A percentile compares a stretch with the other conserved stretches of the same genome.
These are phyloP conservation scores for Ophion slaviceki DNA, from an alignment of 2,888 invertebrate genomes.

Conservation along the genomic window DNA sequence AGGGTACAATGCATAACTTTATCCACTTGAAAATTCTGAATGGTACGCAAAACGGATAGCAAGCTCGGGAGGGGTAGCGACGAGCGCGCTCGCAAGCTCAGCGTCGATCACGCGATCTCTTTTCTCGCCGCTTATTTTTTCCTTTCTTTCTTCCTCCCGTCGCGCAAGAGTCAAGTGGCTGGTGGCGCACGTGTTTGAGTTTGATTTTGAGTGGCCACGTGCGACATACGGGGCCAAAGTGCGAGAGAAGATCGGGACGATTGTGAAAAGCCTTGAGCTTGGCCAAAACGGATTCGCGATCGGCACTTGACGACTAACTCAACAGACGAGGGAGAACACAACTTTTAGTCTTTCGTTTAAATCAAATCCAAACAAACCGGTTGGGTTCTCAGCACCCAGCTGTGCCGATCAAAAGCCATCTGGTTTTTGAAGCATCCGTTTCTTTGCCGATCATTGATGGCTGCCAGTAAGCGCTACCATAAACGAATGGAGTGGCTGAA, in stretches of 20 bases:
- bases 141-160: constrained; percentile 22
- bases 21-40: constrained; percentile 75
- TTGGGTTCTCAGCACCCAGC: too few species aligned
- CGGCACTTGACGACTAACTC: too few species aligned
- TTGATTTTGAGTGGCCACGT: constrained; percentile 59
- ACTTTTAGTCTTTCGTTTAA: too few species aligned
- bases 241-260: constrained; percentile 40
- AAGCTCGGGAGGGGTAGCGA: neutral
- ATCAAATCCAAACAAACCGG: too few species aligned
- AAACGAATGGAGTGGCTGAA: neutral
- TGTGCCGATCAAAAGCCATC: too few species aligned
- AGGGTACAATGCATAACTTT: constrained; percentile 65
- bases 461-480: neutral
- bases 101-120: constrained; percentile 55
- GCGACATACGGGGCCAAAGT: constrained; percentile 47
- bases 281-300: too few species aligned
- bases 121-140: constrained; percentile 3
- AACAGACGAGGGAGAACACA: too few species aligned
- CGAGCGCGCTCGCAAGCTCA: constrained; percentile 36
- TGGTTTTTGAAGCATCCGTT: too few species aligned
- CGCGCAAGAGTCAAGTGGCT: constrained; percentile 53
- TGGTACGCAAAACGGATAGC: constrained; percentile 60
- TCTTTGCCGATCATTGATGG: neutral
- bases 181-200: constrained; percentile 46
- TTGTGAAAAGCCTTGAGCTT: constrained; percentile 35